Conservation (phyloP, 30 jellyfish, hydroid and myxozoan species). For the Aurelia aurita region DNA sequence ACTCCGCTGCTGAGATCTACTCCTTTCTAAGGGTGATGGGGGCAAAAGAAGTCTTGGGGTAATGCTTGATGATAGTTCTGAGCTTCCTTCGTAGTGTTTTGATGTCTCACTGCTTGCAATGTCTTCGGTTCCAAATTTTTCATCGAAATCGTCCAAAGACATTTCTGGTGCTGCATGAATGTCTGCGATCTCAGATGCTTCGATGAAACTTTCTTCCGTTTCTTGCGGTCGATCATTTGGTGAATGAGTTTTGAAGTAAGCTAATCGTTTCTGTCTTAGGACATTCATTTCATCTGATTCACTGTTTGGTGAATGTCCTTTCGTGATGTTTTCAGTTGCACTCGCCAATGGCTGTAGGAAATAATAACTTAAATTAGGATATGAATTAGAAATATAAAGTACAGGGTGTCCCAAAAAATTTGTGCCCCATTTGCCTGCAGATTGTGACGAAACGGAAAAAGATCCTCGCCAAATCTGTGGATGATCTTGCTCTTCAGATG, state of each 20-base stretch:
- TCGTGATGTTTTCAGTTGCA: too few relatives aligned
- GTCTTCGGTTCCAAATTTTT: neutral
- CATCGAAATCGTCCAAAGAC: neutral
- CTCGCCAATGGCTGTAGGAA: too few relatives aligned
- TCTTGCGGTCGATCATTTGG: neutral
- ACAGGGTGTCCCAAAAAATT: too few relatives aligned
- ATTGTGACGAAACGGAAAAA: too few relatives aligned
- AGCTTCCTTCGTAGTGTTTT: constrained; percentile 1
- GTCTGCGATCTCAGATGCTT: neutral
- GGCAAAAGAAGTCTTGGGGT: constrained; percentile 37
- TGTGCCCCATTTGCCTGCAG: too few relatives aligned
- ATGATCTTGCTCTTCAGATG: too few relatives aligned
- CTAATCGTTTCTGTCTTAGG: constrained; percentile 33
- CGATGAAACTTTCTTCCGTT: neutral
- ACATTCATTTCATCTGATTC: neutral
- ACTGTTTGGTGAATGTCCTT: neutral
- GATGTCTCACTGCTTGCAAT: neutral
- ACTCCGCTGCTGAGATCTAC: neutral
- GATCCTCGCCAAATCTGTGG: too few relatives aligned
- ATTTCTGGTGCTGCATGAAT: neutral
- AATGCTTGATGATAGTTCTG: constrained; percentile 1
- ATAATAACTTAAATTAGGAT: too few relatives aligned
- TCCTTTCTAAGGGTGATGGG: neutral
- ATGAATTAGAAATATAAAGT: too few relatives aligned
- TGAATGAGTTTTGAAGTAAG: constrained; percentile 9